A percentile compares a stretch with the other conserved stretches of the same genome.
phyloP scores from a whole-genome alignment of 2,797 vertebrate species.

The Chelidonichthys spinosus region DNA sequence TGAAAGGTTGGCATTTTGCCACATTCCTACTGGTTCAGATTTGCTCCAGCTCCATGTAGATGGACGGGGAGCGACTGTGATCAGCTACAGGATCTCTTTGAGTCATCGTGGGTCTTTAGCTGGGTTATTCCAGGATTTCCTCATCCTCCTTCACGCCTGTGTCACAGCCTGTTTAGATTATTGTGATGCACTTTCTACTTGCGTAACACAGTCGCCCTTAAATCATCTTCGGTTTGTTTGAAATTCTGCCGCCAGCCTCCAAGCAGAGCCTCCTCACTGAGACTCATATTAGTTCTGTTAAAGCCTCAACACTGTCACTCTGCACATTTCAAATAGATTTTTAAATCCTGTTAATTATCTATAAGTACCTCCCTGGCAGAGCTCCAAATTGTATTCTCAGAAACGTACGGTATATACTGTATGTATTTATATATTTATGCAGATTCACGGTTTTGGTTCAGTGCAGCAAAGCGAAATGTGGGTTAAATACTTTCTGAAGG shows the following conservation, averaged over 20 bases:
- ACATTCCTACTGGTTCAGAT: conserved; percentile 7
- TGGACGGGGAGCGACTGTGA: conserved; percentile 14
- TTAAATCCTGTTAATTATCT: conserved; percentile 26
- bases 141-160: conserved; percentile 43
- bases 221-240: conserved; percentile 44
- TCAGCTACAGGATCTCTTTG: conserved; percentile 14
- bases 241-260: conserved; percentile 30
- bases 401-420: conserved; percentile 2
- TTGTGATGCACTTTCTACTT: conserved; percentile 45
- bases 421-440: not conserved
- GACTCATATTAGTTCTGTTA: conserved; percentile 22
- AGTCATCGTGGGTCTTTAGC: conserved; percentile 6
- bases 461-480: conserved; percentile 22
- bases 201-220: conserved; percentile 30
- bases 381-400: conserved; percentile 1
- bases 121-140: conserved; percentile 42
- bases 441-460: conserved; percentile 23
- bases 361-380: conserved; percentile 18
- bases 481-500: conserved; percentile 12
- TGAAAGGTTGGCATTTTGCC: conserved; percentile 6
- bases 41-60: conserved; percentile 11
- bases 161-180: conserved; percentile 58
- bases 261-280: conserved; percentile 18
- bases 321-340: conserved; percentile 34
- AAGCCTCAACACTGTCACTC: conserved; percentile 26